Percentiles rank a stretch among this genome's conserved stretches.
These are phyloP conservation scores for Monochamus alternatus DNA, from an alignment of 2,888 invertebrate genomes.

Conservation along the genomic window DNA sequence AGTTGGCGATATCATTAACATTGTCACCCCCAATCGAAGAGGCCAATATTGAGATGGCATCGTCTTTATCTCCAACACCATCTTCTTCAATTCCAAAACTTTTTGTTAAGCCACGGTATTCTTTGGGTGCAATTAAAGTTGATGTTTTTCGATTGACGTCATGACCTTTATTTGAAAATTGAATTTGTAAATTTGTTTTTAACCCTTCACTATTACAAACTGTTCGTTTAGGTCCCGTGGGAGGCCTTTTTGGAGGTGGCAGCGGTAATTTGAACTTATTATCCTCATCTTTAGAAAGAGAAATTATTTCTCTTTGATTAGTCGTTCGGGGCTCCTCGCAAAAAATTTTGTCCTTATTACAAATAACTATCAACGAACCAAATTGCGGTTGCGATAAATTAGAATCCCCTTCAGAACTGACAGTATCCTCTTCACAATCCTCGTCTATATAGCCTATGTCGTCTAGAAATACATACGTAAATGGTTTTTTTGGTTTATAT, in stretches of 20 bases:
- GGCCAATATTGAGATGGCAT: constrained; percentile 40
- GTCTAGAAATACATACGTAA: constrained; percentile 3
- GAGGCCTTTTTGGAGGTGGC: constrained; percentile 37
- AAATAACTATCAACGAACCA: constrained; percentile 15
- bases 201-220: constrained; percentile 2
- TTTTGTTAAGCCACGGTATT: not conserved
- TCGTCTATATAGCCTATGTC: constrained; percentile 34
- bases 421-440: not conserved
- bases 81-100: not conserved
- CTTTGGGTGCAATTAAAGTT: not conserved
- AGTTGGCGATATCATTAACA: not conserved
- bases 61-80: constrained; percentile 34
- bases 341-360: constrained; percentile 22
- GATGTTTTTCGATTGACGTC: not conserved
- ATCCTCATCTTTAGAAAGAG: constrained; percentile 10
- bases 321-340: constrained; percentile 8
- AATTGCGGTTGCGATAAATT: not conserved
- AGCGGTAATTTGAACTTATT: constrained; percentile 38
- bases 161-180: not conserved
- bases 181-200: constrained; percentile 16
- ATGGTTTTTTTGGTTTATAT: not conserved
- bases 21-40: not conserved
- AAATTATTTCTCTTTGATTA: not conserved
- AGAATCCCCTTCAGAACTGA: not conserved
- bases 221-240: constrained; percentile 35